Evolutionary conservation across 2,888 invertebrate species (phyloP).

Genomic region (Trissonchulus sp.): DNA sequence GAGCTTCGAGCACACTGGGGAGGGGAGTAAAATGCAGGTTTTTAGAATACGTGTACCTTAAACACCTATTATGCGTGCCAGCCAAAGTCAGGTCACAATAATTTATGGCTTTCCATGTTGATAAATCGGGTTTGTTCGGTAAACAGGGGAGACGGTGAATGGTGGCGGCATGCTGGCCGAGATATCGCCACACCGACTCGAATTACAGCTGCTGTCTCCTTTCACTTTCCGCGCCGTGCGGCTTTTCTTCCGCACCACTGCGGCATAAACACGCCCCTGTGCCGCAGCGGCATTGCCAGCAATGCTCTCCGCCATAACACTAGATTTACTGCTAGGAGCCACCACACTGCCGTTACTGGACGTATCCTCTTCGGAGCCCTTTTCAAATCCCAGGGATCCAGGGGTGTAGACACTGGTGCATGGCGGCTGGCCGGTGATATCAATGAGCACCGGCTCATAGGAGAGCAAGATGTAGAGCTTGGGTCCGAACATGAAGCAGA

Average conservation of each 20-base stretch:
- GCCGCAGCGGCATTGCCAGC: too few species aligned
- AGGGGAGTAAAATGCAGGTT: too few species aligned
- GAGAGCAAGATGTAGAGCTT: constrained; percentile 50
- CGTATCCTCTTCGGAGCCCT: background rate
- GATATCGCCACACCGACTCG: background rate
- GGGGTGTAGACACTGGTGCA: background rate
- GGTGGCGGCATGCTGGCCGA: background rate
- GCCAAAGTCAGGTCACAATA: too few species aligned
- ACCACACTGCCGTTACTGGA: constrained; percentile 1
- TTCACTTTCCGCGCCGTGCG: constrained; percentile 3
- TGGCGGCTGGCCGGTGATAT: constrained; percentile 40
- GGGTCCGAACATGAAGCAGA: constrained; percentile 49
- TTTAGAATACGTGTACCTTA: too few species aligned
- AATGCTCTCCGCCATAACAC: background rate
- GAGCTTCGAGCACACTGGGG: too few species aligned
- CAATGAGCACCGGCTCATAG: constrained; percentile 49
- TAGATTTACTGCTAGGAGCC: background rate
- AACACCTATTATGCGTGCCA: too few species aligned
- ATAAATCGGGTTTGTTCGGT: background rate
- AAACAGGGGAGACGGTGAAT: background rate
- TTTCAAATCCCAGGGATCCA: background rate
- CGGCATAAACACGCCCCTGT: constrained; percentile 14
- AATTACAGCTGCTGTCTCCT: too few species aligned
- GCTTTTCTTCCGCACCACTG: constrained; percentile 30
- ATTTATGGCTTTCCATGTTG: background rate